Percentiles rank a stretch among this genome's conserved stretches.
These are phyloP conservation scores for Hedychridium roseum DNA, from an alignment of 2,888 invertebrate genomes.

Conservation along the genomic window DNA sequence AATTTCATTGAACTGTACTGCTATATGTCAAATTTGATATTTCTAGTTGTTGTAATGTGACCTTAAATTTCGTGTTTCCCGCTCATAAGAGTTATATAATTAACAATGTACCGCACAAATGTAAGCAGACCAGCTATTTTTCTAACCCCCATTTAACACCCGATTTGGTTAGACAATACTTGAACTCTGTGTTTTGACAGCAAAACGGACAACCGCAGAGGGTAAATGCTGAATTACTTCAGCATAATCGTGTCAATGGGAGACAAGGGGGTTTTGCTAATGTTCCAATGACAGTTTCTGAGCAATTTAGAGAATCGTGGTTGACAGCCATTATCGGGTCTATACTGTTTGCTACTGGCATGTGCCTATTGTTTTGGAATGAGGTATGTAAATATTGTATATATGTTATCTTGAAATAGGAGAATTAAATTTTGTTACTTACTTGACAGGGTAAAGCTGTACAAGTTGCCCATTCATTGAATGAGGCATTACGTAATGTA, in stretches of 20 bases:
- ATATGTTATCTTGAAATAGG: not conserved
- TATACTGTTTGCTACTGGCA: slow-evolving; percentile 72
- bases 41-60: too few species aligned
- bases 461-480: slow-evolving; percentile 78
- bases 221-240: slow-evolving; percentile 31
- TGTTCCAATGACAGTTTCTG: slow-evolving; percentile 50
- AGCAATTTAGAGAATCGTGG: slow-evolving; percentile 77
- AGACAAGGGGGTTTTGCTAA: slow-evolving; percentile 34
- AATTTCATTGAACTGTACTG: too few species aligned
- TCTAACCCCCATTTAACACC: too few species aligned
- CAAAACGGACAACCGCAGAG: slow-evolving; percentile 43
- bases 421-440: not conserved
- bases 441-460: slow-evolving; percentile 77
- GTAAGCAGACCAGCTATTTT: too few species aligned
- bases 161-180: not conserved
- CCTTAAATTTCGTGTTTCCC: too few species aligned
- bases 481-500: slow-evolving; percentile 75
- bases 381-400: slow-evolving; percentile 70
- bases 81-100: too few species aligned
- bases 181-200: not conserved
- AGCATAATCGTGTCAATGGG: slow-evolving; percentile 33
- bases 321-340: slow-evolving; percentile 76
- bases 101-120: slow-evolving; percentile 50
- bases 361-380: slow-evolving; percentile 82
- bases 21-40: too few species aligned